Evolutionary conservation across 2,888 invertebrate genomes (phyloP).

Genomic region (Osedax frankpressi): DNA sequence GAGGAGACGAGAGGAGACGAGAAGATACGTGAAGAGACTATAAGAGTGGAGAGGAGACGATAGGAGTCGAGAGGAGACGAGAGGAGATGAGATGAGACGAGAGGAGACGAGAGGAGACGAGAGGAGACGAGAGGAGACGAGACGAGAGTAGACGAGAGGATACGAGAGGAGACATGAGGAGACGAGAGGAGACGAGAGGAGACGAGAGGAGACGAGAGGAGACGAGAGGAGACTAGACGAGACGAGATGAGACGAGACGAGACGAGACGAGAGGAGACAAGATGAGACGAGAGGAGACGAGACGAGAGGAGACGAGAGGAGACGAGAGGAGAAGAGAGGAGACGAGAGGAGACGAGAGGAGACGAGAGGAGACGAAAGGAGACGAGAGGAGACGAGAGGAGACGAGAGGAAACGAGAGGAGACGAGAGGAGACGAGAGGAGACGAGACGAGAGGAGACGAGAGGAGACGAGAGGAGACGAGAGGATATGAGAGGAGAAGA

Average conservation of each 20-base stretch:
- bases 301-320: background rate
- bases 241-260: background rate
- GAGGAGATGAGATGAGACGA: background rate
- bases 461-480: constrained; percentile 4
- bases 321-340: constrained; percentile 2
- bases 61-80: no score
- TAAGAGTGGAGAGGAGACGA: background rate
- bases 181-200: no score
- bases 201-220: no score
- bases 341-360: constrained; percentile 4
- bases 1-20: no score
- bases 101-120: background rate
- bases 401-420: constrained; percentile 2
- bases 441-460: constrained; percentile 4
- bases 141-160: no score
- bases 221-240: background rate
- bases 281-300: background rate
- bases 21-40: no score
- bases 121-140: background rate
- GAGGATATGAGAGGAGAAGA: background rate
- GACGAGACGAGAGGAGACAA: background rate
- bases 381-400: constrained; percentile 4
- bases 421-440: constrained; percentile 4
- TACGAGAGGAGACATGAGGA: no score
- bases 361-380: constrained; percentile 2